Conservation (phyloP, 2,888 invertebrate species). For the Gastracanthus pulcherrimus region DNA sequence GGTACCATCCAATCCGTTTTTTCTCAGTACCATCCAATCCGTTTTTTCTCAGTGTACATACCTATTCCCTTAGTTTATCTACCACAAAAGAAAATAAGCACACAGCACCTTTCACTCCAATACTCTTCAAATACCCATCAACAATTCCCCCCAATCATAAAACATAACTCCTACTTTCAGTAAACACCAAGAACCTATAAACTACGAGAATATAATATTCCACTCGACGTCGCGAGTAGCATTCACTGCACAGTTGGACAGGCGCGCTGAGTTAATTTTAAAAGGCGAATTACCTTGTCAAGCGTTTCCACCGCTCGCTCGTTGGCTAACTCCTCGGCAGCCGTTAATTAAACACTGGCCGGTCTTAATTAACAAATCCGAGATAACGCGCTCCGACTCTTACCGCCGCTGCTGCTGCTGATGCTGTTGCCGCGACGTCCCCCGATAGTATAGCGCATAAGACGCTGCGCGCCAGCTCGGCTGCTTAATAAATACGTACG, state of each 20-base stretch:
- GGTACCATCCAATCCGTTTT: no score
- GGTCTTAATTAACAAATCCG: conserved; percentile 41
- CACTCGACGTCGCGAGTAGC: background rate
- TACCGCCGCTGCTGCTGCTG: background rate
- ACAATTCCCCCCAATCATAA: no score
- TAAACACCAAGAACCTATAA: no score
- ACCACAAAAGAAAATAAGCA: no score
- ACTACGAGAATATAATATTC: background rate
- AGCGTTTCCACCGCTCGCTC: background rate
- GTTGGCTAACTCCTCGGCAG: background rate
- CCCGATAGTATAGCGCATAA: background rate
- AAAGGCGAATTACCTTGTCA: conserved; percentile 25
- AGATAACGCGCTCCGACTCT: background rate
- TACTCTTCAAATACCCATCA: no score
- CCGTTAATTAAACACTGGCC: conserved; percentile 43
- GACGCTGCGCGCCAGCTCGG: background rate
- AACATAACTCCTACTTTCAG: no score
- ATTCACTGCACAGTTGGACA: background rate
- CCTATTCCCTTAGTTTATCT: no score
- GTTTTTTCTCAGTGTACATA: no score
- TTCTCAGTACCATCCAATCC: no score
- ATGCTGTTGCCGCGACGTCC: background rate
- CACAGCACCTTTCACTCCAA: no score
- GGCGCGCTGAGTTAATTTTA: conserved; percentile 7
- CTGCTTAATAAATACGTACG: background rate